Conservation (phyloP, 2,113 vertebrate genomes). For the Columbina picui region DNA sequence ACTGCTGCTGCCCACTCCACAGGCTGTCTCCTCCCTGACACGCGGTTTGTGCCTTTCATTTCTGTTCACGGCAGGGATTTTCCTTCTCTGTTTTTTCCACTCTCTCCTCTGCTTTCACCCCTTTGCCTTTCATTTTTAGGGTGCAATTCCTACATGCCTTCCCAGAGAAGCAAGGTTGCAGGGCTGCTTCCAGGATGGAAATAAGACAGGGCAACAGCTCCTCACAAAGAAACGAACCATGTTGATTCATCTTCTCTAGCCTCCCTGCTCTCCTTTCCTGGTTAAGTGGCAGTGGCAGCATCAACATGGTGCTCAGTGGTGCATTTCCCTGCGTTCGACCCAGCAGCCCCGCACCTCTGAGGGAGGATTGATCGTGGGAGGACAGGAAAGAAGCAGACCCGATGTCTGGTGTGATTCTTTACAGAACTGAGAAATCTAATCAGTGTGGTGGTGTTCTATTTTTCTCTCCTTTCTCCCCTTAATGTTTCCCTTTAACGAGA, state of each 20-base stretch:
- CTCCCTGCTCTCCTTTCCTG: background rate
- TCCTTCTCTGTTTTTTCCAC: background rate
- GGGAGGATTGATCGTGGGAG: conserved; percentile 19
- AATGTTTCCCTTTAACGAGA: conserved; percentile 27
- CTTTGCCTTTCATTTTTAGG: background rate
- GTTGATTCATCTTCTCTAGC: conserved; percentile 4
- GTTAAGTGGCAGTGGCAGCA: conserved; percentile 41
- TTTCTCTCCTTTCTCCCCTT: background rate
- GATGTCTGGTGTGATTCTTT: background rate
- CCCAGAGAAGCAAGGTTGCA: background rate
- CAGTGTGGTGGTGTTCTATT: background rate
- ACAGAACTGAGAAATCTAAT: conserved; percentile 28
- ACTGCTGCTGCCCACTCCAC: background rate
- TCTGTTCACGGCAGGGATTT: background rate
- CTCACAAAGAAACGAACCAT: background rate
- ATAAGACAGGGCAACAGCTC: background rate
- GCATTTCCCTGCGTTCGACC: background rate
- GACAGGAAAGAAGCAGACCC: background rate
- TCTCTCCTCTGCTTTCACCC: background rate
- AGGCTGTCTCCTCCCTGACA: background rate
- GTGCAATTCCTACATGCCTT: background rate
- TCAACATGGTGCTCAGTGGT: conserved; percentile 39
- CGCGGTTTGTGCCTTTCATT: rapidly evolving
- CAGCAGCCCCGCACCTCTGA: conserved; percentile 26
- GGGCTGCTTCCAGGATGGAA: background rate